Conservation (phyloP, 2,113 vertebrate species). For the Lagopus muta region DNA sequence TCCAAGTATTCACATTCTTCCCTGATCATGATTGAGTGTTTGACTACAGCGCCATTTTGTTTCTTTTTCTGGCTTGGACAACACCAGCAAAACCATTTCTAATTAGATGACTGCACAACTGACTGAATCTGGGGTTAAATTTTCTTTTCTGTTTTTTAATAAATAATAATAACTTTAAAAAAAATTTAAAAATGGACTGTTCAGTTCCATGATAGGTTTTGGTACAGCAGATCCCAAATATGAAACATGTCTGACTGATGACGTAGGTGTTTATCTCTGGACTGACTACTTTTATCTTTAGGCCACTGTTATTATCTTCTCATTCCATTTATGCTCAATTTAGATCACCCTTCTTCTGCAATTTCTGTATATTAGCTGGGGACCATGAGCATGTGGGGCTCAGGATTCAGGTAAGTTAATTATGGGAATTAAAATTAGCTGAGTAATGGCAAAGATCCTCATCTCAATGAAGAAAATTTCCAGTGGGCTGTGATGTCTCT, state of each 20-base stretch:
- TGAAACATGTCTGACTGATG: background rate
- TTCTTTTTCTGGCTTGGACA: background rate
- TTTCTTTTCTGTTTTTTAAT: background rate
- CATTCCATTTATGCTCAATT: background rate
- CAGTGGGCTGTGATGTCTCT: background rate
- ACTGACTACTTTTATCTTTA: background rate
- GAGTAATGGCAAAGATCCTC: background rate
- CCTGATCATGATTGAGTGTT: background rate
- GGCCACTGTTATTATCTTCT: background rate
- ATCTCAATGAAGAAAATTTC: background rate
- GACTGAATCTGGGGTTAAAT: background rate
- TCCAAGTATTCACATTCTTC: background rate
- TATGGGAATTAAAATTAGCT: background rate
- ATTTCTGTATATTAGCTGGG: background rate
- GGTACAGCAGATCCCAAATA: background rate
- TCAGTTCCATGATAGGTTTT: background rate
- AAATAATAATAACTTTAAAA: background rate
- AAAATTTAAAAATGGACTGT: fast-evolving
- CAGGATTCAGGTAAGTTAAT: background rate
- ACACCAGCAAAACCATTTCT: background rate
- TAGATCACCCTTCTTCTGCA: background rate
- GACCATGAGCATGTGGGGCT: background rate
- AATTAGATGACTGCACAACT: background rate
- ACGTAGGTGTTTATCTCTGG: background rate
- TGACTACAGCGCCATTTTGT: background rate